Evolutionary conservation across 1,140 invertebrate species (phyloP).

Genomic region (Rhysida immarginata): DNA sequence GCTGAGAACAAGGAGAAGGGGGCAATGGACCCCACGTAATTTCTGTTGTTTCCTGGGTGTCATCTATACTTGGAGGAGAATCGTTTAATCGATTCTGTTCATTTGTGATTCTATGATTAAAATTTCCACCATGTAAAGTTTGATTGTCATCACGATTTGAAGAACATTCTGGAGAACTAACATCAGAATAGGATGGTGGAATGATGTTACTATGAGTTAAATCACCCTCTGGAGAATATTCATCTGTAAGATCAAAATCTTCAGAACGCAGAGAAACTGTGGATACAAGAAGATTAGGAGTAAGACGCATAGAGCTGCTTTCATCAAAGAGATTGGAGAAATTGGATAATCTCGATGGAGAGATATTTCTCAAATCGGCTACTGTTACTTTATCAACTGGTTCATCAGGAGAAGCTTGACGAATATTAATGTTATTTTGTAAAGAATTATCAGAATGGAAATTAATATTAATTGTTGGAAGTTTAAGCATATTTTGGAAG

Average conservation of each 20-base stretch:
- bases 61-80: too few species aligned
- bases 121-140: background rate
- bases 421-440: conserved; percentile 14
- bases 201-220: background rate
- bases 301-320: background rate
- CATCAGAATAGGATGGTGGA: background rate
- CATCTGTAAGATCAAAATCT: background rate
- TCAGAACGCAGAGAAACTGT: background rate
- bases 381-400: conserved; percentile 17
- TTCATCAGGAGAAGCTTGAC: conserved; percentile 18
- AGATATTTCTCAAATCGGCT: conserved; percentile 14
- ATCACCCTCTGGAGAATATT: background rate
- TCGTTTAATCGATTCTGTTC: too few species aligned
- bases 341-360: background rate
- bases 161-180: background rate
- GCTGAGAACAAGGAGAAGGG: background rate
- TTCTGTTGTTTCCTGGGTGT: too few species aligned
- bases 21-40: conserved; percentile 1
- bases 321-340: background rate
- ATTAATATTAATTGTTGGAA: background rate
- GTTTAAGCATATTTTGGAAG: background rate
- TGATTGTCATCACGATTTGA: background rate
- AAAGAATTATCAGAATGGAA: background rate
- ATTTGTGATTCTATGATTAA: background rate
- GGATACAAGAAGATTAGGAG: background rate